Evolutionary conservation across 2,797 vertebrate species (phyloP), one percentile per base, ranked within the genome.

Genomic region (Acanthornis magna): DNA sequence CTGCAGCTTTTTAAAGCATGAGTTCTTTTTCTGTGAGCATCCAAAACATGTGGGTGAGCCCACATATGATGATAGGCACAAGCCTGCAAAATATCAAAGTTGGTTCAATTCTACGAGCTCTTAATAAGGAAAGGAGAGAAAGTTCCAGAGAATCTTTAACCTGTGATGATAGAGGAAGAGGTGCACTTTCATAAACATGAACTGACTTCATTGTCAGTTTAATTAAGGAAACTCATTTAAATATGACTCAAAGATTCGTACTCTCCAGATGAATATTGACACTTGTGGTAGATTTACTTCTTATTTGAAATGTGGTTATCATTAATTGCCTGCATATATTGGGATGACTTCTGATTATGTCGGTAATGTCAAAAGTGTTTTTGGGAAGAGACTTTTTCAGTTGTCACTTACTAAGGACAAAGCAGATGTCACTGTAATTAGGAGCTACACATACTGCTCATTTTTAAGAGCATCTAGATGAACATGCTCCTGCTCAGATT

Each of bases 161-260:
- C 51, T 88, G 30, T 66, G 61, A n/a, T 72, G 61, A 47, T 9
- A 57, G 62, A 89, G 14, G 54, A 92, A 58, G 58, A 93, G 62
- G 54, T 57, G 29, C 36, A 32, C 67, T 90, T 89, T 78, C 50
- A 83, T 71, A 80, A 89, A 90, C 43, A 83, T 10, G 48, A 93
- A 77, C 77, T 58, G 76, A 74, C 47, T 86, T 88, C 63, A 77
- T 50, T 71, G 75, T 67, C 48, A 65, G 15, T 77, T 96, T 93
- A 76, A 88, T 95, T 94, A 94, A 83, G 74, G 78, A 85, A 96
- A 79, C 32, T 73, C 47, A 82, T 87, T 89, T 93, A 86, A 92
- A 88, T 75, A 80, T 34, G 63, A 89, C 3, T 15, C 70, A 86
- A 82, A 66, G 38, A 53, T 78, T 91, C 23, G 0, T 70, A 51